Evolutionary conservation across 1,140 invertebrate genomes (phyloP).

Genomic region (Rhizoglyphus robini): DNA sequence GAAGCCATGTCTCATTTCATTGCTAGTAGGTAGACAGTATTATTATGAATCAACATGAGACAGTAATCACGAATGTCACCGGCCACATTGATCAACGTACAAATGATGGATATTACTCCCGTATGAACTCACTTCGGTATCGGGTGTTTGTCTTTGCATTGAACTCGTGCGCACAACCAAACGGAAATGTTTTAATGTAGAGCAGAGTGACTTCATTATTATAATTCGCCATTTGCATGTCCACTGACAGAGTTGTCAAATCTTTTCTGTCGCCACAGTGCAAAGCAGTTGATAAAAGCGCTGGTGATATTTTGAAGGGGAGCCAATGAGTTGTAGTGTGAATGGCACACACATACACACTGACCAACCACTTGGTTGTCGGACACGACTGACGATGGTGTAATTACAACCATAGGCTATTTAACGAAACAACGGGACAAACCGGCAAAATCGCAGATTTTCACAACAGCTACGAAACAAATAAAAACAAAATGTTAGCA

Average conservation of each 20-base stretch:
- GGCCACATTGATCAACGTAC: constrained; percentile 12
- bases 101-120: constrained; percentile 8
- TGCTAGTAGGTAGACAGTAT: no score
- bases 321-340: no score
- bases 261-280: not conserved
- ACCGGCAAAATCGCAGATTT: no score
- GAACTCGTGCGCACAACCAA: not conserved
- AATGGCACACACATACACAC: not conserved
- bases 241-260: not conserved
- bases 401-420: no score
- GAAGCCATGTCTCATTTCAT: no score
- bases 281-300: no score
- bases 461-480: no score
- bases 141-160: not conserved
- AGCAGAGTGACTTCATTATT: not conserved
- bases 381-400: no score
- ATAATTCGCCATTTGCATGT: not conserved
- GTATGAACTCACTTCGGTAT: not conserved
- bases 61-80: constrained; percentile 1
- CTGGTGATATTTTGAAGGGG: no score
- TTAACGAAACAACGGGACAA: no score
- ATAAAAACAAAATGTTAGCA: no score
- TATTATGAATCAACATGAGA: not conserved
- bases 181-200: not conserved
- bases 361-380: not conserved